Base-by-base conservation (phyloP, 1,140 invertebrate genomes). In the Acromyrmex charruanus region DNA sequence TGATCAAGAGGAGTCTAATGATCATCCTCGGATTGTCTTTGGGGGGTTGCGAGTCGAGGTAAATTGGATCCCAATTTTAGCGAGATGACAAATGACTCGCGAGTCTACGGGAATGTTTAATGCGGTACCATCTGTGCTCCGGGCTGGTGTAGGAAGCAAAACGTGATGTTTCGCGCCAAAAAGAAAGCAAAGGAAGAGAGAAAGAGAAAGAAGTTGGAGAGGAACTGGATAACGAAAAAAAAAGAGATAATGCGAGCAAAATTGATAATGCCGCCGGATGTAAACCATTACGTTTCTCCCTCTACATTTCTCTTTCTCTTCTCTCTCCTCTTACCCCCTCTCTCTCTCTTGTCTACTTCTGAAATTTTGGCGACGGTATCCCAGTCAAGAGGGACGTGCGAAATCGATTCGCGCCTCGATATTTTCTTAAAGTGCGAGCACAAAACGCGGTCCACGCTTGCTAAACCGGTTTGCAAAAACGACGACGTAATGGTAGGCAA, bases 211-310 rank as follows among this genome's bases (percentile, higher is more conserved):
- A 74, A 68, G 80, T 39, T 66, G 69, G 49, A 87, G 10, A 86
- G 75, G 51, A 61, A 82, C 65, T 81, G 63, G 51, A 53, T 68
- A 55, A 82, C 63, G 44, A 65, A 71, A 80, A 86, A 39, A 53
- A 86, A 80, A 84, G 86, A 91, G 77, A 88, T 92, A 91, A 92
- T 92, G 91, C 88, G 92, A 92, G 88, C 90, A 89, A 93, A 93
- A 93, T 93, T 93, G 92, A 93, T 93, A 93, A 93, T 93, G 80
- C 91, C 87, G 84, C 90, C 90, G 92, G 91, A 93, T 91, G 89
- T 91, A 93, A 93, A 93, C 91, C 91, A 93, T 92, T 92, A 93
- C 90, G 77, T 80, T 49, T 35, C 87, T 61, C 59, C 51, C 55
- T 84, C 68, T 53, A 21, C 14, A 16, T 55, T 39, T 44, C 25